phyloP scores from a whole-genome alignment of 2,797 vertebrate species.

The Rhinatrema bivittatum region DNA sequence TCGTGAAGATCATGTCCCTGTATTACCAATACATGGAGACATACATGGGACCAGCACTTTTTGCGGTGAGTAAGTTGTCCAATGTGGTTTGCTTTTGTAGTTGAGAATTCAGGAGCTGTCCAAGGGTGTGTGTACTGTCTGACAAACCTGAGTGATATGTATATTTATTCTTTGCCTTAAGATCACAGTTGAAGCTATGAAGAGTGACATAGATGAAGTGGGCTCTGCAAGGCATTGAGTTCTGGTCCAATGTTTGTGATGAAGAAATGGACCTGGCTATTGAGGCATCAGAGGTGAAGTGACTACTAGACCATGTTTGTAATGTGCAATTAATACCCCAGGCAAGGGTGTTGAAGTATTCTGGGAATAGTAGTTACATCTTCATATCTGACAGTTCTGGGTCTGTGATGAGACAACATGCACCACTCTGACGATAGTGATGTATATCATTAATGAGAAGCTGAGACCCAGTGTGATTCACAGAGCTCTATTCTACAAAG shows the following conservation, averaged over 20 bases:
- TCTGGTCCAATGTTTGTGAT: conserved; percentile 97
- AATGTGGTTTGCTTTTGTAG: neutral
- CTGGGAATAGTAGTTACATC: too few species aligned
- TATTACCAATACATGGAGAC: conserved; percentile 99
- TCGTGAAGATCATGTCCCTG: conserved; percentile 98
- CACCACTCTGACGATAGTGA: too few species aligned
- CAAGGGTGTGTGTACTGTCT: too few species aligned
- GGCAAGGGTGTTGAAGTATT: too few species aligned
- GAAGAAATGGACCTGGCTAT: conserved; percentile 98
- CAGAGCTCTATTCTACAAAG: too few species aligned
- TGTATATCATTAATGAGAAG: too few species aligned
- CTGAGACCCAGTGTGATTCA: too few species aligned
- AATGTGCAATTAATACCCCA: neutral
- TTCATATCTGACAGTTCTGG: too few species aligned
- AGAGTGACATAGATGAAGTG: conserved; percentile 94
- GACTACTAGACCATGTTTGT: too few species aligned
- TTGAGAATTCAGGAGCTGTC: neutral
- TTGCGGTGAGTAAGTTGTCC: conserved; percentile 75
- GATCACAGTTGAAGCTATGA: conserved; percentile 98
- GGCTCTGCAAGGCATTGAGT: conserved; percentile 96
- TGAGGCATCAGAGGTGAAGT: conserved; percentile 86
- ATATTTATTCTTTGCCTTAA: too few species aligned
- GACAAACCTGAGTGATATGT: too few species aligned
- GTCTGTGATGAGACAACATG: too few species aligned
- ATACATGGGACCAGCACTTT: conserved; percentile 94